Evolutionary conservation across 2,888 invertebrate genomes (phyloP).

Genomic region (Tipula unca): DNA sequence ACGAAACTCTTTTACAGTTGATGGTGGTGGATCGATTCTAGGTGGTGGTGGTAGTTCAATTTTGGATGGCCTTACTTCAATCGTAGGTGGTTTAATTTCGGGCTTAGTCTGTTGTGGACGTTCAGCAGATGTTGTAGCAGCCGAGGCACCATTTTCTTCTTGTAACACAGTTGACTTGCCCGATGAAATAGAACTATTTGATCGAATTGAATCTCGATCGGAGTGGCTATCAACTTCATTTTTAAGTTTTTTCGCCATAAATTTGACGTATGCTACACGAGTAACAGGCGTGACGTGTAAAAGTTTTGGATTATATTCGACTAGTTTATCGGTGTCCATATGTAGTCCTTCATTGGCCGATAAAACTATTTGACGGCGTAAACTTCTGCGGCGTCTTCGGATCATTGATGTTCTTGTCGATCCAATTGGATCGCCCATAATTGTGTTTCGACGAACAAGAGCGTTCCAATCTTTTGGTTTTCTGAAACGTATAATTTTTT

Average conservation of each 20-base stretch:
- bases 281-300: conserved; percentile 67
- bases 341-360: conserved; percentile 54
- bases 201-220: not conserved
- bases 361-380: conserved; percentile 60
- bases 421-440: conserved; percentile 68
- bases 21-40: conserved; percentile 1
- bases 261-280: conserved; percentile 78
- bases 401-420: conserved; percentile 58
- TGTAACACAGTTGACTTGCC: not conserved
- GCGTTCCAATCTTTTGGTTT: conserved; percentile 79
- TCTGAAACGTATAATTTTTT: conserved; percentile 26
- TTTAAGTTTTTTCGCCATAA: conserved; percentile 64
- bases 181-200: not conserved
- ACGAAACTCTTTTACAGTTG: conserved; percentile 37
- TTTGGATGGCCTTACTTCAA: conserved; percentile 32
- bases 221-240: conserved; percentile 25
- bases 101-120: conserved; percentile 28
- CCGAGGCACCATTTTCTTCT: not conserved
- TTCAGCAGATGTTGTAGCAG: conserved; percentile 19
- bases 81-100: conserved; percentile 31
- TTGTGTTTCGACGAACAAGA: conserved; percentile 62
- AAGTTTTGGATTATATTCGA: conserved; percentile 77
- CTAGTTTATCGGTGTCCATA: conserved; percentile 63
- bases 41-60: conserved; percentile 33
- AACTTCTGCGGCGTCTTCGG: conserved; percentile 58